Evolutionary conservation across 1,140 invertebrate genomes (phyloP).

Genomic region (Drosophila murphyi): DNA sequence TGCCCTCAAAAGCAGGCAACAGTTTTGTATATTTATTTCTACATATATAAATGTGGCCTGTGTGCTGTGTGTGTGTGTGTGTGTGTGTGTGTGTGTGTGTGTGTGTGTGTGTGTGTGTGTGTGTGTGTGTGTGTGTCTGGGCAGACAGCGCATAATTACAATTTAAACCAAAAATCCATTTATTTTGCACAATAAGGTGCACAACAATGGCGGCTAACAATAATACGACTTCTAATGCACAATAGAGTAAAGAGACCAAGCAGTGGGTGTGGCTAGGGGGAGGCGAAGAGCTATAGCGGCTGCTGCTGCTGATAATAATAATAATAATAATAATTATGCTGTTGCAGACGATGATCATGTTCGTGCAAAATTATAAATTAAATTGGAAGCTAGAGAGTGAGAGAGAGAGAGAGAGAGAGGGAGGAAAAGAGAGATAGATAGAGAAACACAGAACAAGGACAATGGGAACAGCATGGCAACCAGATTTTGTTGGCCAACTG

Average conservation of each 20-base stretch:
- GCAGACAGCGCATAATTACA: constrained; percentile 70
- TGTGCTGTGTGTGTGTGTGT: not conserved
- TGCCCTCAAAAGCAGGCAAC: constrained; percentile 48
- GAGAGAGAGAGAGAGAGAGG: constrained; percentile 2
- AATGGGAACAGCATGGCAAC: constrained; percentile 21
- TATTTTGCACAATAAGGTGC: constrained; percentile 76
- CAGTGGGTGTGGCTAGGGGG: not conserved
- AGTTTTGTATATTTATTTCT: constrained; percentile 27
- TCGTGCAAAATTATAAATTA: constrained; percentile 56
- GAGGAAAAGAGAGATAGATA: not conserved
- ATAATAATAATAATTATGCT: not conserved
- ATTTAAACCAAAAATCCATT: constrained; percentile 81
- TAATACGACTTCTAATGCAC: constrained; percentile 61
- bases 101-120: constrained; percentile 8
- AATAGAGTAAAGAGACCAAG: constrained; percentile 35
- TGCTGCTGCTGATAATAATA: not conserved
- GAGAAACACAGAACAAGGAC: not conserved
- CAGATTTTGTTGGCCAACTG: constrained; percentile 50
- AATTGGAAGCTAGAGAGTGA: constrained; percentile 26
- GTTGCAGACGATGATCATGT: constrained; percentile 30
- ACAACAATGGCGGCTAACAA: constrained; percentile 59
- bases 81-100: not conserved
- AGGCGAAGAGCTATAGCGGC: not conserved
- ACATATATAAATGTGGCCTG: not conserved
- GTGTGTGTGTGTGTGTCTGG: constrained; percentile 22